Conservation (phyloP, 1,140 invertebrate species). For the Drosophila nigromelanica region DNA sequence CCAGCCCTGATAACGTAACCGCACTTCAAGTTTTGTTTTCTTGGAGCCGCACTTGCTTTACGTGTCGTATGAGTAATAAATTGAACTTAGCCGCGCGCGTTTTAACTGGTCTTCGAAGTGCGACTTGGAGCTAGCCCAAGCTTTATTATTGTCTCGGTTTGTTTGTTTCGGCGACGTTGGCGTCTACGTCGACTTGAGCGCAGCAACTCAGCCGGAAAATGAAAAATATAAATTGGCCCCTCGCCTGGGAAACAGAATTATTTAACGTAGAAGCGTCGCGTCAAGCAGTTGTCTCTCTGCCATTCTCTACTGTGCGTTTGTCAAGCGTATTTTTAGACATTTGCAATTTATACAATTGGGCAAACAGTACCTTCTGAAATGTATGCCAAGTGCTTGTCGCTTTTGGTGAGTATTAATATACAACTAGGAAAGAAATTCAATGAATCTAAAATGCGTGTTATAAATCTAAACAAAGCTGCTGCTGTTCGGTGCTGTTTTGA, state of each 20-base stretch:
- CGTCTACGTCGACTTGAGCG: slow-evolving; percentile 59
- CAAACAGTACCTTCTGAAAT: slow-evolving; percentile 21
- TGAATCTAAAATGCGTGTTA: slow-evolving; percentile 9
- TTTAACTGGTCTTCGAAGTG: slow-evolving; percentile 57
- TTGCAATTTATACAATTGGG: slow-evolving; percentile 19
- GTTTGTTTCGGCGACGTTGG: slow-evolving; percentile 58
- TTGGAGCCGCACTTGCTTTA: slow-evolving; percentile 18
- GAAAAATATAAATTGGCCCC: slow-evolving; percentile 83
- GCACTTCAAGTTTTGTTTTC: slow-evolving; percentile 1
- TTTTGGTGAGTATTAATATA: slow-evolving; percentile 51
- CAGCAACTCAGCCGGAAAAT: slow-evolving; percentile 83
- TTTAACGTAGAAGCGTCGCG: slow-evolving; percentile 70
- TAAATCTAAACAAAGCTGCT: slow-evolving; percentile 29
- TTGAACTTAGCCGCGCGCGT: slow-evolving; percentile 30
- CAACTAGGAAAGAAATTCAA: background rate
- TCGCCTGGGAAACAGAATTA: slow-evolving; percentile 79
- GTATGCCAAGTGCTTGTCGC: slow-evolving; percentile 45
- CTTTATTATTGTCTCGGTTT: slow-evolving; percentile 64
- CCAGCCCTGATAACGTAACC: slow-evolving; percentile 41
- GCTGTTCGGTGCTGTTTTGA: slow-evolving; percentile 29
- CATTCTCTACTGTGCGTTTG: slow-evolving; percentile 2
- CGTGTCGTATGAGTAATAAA: slow-evolving; percentile 79
- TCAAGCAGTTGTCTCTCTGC: slow-evolving; percentile 62
- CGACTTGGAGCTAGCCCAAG: slow-evolving; percentile 57
- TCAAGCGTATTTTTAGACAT: slow-evolving; percentile 19